Evolutionary conservation across 2,113 vertebrate species (phyloP), one percentile per base, ranked within the genome.

Genomic region (Circaetus gallicus): DNA sequence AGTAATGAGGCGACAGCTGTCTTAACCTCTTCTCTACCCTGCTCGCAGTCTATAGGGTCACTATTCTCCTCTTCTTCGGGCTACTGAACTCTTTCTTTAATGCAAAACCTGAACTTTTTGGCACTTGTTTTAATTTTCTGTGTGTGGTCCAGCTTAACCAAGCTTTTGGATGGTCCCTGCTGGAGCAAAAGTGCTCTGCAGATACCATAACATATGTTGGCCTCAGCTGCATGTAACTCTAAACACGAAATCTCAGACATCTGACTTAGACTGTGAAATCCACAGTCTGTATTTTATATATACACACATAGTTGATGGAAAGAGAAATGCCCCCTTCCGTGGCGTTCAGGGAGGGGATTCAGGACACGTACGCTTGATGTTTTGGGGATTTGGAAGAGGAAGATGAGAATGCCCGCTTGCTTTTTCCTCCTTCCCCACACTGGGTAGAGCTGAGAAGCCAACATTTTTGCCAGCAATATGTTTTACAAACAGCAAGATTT

Each of bases 311-410:
- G 6, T 13, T 3, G 0, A 13, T n/a, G 25, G 47, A 34, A 63
- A 42, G 20, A 45, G 22, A 49, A 66, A 49, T 18, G 34, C 2
- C 43, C 53, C 22, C 13, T 77, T 13, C 29, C 0, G 4, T 15
- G 47, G 32, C 6, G 14, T 47, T 32, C 19, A 58, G 16, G 28
- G 29, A 59, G 9, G 43, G 28, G 18, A 22, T 63, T 73, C 20
- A 36, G 55, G 26, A 53, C 59, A 42, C 0, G 2, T 9, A 4
- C 10, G 16, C 14, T 13, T 4, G 0, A 38, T 29, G 25, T 13
- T 79, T 10, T 45, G 25, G 84, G 76, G 80, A 67, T 69, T 26
- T 56, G 45, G 63, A 49, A 72, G 32, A 69, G 40, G 52, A 42
- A 86, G 63, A 52, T 58, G 21, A 11, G 25, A 73, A 36, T 61